Conservation (phyloP, 64 coral and sea anemone species). For the Montipora cactus region DNA sequence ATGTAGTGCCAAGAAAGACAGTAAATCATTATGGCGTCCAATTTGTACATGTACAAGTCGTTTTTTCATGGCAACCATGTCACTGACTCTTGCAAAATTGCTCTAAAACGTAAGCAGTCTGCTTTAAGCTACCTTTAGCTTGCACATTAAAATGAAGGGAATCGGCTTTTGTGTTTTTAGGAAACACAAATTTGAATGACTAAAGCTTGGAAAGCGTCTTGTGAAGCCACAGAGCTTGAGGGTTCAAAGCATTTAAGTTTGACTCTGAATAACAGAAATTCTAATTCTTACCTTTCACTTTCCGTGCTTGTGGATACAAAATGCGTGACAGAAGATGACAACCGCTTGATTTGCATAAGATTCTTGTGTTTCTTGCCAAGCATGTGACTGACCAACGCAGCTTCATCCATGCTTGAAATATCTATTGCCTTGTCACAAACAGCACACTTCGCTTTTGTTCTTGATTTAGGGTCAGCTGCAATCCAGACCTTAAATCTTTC, state of each 20-base stretch:
- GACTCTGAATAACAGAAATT: background rate
- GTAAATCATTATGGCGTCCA: background rate
- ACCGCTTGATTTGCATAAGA: conserved; percentile 11
- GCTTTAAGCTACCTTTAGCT: background rate
- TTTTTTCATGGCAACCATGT: background rate
- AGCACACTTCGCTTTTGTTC: conserved; percentile 14
- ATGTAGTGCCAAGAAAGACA: background rate
- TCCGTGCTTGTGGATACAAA: background rate
- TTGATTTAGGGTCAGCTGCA: conserved; percentile 26
- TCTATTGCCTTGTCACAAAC: conserved; percentile 11
- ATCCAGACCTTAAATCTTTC: conserved; percentile 15
- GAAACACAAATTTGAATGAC: background rate
- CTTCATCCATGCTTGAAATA: conserved; percentile 34
- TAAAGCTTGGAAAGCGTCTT: background rate
- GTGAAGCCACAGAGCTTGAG: too few species aligned
- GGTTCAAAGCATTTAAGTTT: too few species aligned
- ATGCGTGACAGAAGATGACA: conserved; percentile 15
- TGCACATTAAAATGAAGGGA: background rate
- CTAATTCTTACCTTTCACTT: background rate
- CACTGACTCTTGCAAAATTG: background rate
- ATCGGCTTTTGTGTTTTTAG: background rate
- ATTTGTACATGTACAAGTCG: background rate
- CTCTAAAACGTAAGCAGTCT: too few species aligned
- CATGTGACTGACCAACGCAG: conserved; percentile 4
- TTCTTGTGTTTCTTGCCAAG: conserved; percentile 27